Percentiles rank a stretch among this genome's conserved stretches.
Conservation (phyloP, 2,797 vertebrate genomes). For the Girardinus metallicus region DNA sequence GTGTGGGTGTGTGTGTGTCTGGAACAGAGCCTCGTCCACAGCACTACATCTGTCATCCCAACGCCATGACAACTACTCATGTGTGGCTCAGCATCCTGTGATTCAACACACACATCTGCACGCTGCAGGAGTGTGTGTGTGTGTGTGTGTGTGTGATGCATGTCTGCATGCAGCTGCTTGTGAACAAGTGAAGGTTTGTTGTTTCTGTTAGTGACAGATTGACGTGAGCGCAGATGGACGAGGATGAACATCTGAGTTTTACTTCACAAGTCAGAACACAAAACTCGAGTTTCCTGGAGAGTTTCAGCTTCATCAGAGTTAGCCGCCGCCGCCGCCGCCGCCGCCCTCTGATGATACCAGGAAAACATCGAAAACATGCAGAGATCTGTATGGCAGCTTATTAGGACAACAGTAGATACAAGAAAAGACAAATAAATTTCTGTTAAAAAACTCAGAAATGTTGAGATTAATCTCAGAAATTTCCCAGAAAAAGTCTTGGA, state of each 20-base stretch:
- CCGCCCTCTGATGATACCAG: too few species aligned
- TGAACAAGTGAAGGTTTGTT: slow-evolving; percentile 7
- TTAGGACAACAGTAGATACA: too few species aligned
- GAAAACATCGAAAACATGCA: too few species aligned
- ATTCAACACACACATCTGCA: slow-evolving; percentile 73
- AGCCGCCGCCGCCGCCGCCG: too few species aligned
- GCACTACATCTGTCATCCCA: slow-evolving; percentile 73
- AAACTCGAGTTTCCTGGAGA: neutral
- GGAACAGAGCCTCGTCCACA: slow-evolving; percentile 67
- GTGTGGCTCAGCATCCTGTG: slow-evolving; percentile 71
- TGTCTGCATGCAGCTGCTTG: slow-evolving; percentile 45
- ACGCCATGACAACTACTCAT: slow-evolving; percentile 70
- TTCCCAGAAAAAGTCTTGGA: too few species aligned
- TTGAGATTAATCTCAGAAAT: too few species aligned
- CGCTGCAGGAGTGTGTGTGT: slow-evolving; percentile 44
- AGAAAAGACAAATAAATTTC: too few species aligned
- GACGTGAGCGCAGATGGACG: slow-evolving; percentile 63
- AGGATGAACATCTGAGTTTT: slow-evolving; percentile 62
- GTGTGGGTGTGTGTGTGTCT: slow-evolving; percentile 40
- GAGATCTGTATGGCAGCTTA: too few species aligned
- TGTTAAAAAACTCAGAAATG: too few species aligned
- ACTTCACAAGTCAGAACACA: slow-evolving; percentile 37
- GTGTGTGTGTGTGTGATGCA: slow-evolving; percentile 20
- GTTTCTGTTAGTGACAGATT: slow-evolving; percentile 54
- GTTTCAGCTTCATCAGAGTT: neutral